Percentiles rank a stretch among this genome's conserved stretches.
Conservation (phyloP, 2,888 invertebrate genomes). For the Meiosimyza platycephala region DNA sequence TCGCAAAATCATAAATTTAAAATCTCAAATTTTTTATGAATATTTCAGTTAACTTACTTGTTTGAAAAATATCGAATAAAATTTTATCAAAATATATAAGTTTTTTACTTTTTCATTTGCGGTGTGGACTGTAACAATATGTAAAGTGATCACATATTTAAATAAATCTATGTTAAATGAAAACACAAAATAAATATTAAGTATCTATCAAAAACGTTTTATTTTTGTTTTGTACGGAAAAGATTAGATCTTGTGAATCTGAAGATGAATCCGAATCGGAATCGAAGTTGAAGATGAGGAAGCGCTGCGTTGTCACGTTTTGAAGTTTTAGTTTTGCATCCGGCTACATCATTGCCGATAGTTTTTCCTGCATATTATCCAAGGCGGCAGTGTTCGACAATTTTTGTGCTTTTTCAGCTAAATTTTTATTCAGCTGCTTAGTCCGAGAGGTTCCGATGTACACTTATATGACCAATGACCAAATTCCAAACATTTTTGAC, state of each 20-base stretch:
- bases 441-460: constrained; percentile 87
- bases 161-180: too few relatives aligned
- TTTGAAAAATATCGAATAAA: too few relatives aligned
- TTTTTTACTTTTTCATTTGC: too few relatives aligned
- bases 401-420: constrained; percentile 60
- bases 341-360: constrained; percentile 28
- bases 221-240: too few relatives aligned
- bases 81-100: too few relatives aligned
- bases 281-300: constrained; percentile 38
- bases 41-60: too few relatives aligned
- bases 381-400: constrained; percentile 33
- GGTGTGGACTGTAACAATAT: too few relatives aligned
- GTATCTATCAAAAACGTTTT: too few relatives aligned
- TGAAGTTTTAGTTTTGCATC: constrained; percentile 34
- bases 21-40: too few relatives aligned
- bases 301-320: constrained; percentile 36
- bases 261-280: constrained; percentile 46
- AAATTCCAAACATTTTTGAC: constrained; percentile 91
- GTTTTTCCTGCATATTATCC: constrained; percentile 42
- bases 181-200: too few relatives aligned
- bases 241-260: constrained; percentile 42
- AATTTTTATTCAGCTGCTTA: constrained; percentile 77
- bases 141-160: too few relatives aligned
- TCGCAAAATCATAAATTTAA: too few relatives aligned
- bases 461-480: constrained; percentile 98